A percentile compares a stretch with the other conserved stretches of the same genome.
phyloP scores from a whole-genome alignment of 2,888 invertebrate species.

The Branchipolynoe longqiensis region DNA sequence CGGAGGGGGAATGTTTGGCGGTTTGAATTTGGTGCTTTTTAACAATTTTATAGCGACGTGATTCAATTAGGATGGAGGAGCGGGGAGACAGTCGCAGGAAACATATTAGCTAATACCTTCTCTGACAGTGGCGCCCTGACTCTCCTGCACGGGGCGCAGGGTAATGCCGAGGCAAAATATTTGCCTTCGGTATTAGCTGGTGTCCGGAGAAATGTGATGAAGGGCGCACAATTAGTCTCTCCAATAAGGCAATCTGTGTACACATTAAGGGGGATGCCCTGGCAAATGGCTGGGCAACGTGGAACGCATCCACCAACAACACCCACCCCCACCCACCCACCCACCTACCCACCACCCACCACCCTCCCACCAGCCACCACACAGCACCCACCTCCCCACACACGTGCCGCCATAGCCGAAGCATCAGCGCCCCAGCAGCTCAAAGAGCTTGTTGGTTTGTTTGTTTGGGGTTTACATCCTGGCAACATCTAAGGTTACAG shows the following conservation, averaged over 20 bases:
- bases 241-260: slow-evolving; percentile 21
- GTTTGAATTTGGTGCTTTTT: too few relatives aligned
- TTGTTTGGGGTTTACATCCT: too few relatives aligned
- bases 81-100: background rate
- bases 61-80: background rate
- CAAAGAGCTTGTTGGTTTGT: too few relatives aligned
- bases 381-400: background rate
- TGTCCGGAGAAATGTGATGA: slow-evolving; percentile 22
- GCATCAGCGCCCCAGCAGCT: too few relatives aligned
- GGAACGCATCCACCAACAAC: too few relatives aligned
- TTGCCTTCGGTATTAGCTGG: slow-evolving; percentile 17
- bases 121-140: background rate
- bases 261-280: too few relatives aligned
- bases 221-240: background rate
- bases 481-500: too few relatives aligned
- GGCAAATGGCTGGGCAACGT: too few relatives aligned
- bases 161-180: slow-evolving; percentile 28
- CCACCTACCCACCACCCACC: background rate
- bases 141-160: background rate
- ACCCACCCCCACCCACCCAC: background rate
- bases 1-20: too few relatives aligned
- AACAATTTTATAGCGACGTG: background rate
- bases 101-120: slow-evolving; percentile 35
- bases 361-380: background rate
- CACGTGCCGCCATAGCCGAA: too few relatives aligned